Evolutionary conservation across 2,113 vertebrate species (phyloP), one percentile per base, ranked within the genome.

Genomic region (Agelaius tricolor): DNA sequence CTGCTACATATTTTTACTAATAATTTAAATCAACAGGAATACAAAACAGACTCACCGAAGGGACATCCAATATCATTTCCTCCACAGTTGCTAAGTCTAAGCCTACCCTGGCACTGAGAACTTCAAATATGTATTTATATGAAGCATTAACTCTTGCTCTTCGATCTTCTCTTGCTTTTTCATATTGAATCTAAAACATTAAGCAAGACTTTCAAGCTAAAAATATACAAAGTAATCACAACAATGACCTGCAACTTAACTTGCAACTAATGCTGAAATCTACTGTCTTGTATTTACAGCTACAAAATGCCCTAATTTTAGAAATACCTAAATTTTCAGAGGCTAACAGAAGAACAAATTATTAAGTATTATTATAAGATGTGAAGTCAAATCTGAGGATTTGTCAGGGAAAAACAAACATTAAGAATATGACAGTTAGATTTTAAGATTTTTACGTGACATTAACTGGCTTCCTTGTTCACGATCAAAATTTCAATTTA

Each of bases 91-190:
- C 1, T 39, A 97, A 11, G 11, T 98, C 97, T 94, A 99, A 84
- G 43, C 66, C 95, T 89, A 98, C 73, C 5, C n/a, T 92, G 12
- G 97, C 75, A 75, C 98, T 85, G 51, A 99, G 59, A 89, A 98
- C 90, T 89, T 98, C 98, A 97, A 99, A 97, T 80, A 99, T 96
- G 23, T 99, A 98, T 94, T 97, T 98, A 96, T 98, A 98, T 26
- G 80, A 92, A 87, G 97, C 27, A 44, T 98, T 97, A 37, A 99
- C 13, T 92, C 96, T 97, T 75, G 79, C 73, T 94, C 80, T 98
- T 68, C 98, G 96, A 71, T 28, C 35, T 91, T 99, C 98, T 85
- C 98, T 98, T 51, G 97, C 98, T 46, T 97, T 96, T 97, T 94
- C 97, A 57, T 94, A 98, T 84, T 90, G 98, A 84, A 91, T 90